Evolutionary conservation across 1,140 invertebrate species (phyloP).

Genomic region (Heliconius eleuchia): DNA sequence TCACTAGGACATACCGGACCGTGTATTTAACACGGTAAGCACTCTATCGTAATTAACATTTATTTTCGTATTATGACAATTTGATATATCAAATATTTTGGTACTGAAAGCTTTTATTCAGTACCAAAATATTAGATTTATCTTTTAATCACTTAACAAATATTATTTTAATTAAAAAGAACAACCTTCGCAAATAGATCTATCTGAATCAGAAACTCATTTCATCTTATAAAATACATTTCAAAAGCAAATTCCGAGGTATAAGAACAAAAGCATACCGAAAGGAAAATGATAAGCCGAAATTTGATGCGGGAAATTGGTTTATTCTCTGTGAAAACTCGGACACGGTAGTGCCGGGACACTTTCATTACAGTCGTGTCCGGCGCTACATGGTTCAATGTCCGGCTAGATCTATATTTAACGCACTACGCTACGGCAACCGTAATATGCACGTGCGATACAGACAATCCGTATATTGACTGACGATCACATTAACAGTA

Average conservation of each 20-base stretch:
- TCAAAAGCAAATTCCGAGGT: neutral
- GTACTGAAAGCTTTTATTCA: neutral
- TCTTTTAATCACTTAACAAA: neutral
- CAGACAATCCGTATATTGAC: constrained; percentile 50
- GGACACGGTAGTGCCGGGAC: constrained; percentile 46
- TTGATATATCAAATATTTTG: neutral
- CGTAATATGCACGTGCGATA: constrained; percentile 54
- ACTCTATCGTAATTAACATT: too few relatives aligned
- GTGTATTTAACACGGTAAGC: too few relatives aligned
- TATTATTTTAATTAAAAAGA: neutral
- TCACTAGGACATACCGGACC: too few relatives aligned
- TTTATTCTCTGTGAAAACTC: constrained; percentile 35
- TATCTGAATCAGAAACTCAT: neutral
- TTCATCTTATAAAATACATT: constrained; percentile 1
- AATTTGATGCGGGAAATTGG: constrained; percentile 37
- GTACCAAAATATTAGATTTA: neutral
- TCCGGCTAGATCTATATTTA: constrained; percentile 72
- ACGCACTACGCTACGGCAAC: constrained; percentile 47
- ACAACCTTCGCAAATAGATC: neutral
- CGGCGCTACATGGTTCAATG: constrained; percentile 67
- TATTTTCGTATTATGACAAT: neutral
- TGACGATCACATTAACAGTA: constrained; percentile 15
- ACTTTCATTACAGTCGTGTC: constrained; percentile 69
- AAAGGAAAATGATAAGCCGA: constrained; percentile 8
- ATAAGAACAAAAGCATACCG: constrained; percentile 13